phyloP scores from a whole-genome alignment of 23 tunicate genomes.

The Halocynthia roretzi region DNA sequence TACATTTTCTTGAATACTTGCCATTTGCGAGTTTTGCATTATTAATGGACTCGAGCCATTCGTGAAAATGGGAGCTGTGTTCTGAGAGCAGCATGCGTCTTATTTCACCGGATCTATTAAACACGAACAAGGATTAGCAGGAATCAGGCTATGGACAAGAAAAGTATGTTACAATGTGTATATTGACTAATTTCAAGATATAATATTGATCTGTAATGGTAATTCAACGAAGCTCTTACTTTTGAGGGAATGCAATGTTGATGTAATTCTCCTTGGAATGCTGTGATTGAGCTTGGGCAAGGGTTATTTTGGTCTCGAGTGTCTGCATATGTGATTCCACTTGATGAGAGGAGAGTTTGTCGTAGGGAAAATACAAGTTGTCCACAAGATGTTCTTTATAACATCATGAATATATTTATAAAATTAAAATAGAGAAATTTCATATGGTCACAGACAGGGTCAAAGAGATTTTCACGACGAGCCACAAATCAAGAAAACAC shows the following conservation, averaged over 20 bases:
- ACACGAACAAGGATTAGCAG: neutral
- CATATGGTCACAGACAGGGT: too few relatives aligned
- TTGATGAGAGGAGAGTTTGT: neutral
- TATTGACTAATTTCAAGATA: too few relatives aligned
- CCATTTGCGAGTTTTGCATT: slow-evolving; percentile 74
- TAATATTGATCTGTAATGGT: too few relatives aligned
- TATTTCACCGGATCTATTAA: neutral
- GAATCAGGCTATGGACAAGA: too few relatives aligned
- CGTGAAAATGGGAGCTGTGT: slow-evolving; percentile 43
- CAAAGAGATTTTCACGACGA: too few relatives aligned
- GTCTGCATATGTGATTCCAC: neutral
- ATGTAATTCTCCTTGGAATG: slow-evolving; percentile 2
- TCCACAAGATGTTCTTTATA: too few relatives aligned
- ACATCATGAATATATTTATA: too few relatives aligned
- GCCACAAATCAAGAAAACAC: too few relatives aligned
- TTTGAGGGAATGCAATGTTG: neutral
- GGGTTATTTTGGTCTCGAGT: neutral
- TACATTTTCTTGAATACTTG: slow-evolving; percentile 3
- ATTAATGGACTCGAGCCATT: slow-evolving; percentile 71
- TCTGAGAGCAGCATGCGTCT: slow-evolving; percentile 56
- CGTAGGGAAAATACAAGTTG: neutral
- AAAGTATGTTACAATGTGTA: too few relatives aligned
- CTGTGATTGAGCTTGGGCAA: neutral
- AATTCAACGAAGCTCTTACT: too few relatives aligned
- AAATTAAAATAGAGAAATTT: too few relatives aligned